phyloP scores from a whole-genome alignment of 2,113 vertebrate genomes.

The Acrocephalus arundinaceus region DNA sequence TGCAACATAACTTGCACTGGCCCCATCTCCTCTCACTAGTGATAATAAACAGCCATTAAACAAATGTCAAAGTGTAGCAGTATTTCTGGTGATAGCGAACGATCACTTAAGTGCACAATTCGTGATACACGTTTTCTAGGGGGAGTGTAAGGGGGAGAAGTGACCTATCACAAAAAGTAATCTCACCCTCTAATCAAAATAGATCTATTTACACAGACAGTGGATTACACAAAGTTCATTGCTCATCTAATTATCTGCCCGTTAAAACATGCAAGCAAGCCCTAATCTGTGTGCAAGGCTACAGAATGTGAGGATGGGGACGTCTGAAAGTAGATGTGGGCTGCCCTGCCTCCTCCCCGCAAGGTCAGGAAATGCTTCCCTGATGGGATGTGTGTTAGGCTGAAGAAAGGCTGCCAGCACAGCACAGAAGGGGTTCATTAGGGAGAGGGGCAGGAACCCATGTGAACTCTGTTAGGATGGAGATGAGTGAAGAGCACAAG shows the following conservation, averaged over 20 bases:
- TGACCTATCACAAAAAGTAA: not conserved
- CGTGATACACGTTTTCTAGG: not conserved
- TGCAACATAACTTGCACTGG: not conserved
- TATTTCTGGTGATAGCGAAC: not conserved
- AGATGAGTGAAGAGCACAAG: not conserved
- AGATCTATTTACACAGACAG: not conserved
- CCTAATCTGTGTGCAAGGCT: not conserved
- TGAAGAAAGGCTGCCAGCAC: not conserved
- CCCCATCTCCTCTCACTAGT: not conserved
- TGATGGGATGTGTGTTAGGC: not conserved
- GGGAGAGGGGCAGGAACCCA: not conserved
- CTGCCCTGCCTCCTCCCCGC: not conserved
- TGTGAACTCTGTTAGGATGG: not conserved
- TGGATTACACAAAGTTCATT: constrained; percentile 9
- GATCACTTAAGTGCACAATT: not conserved
- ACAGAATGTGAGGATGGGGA: not conserved
- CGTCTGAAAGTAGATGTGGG: not conserved
- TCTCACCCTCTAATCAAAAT: constrained; percentile 29
- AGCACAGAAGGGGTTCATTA: not conserved
- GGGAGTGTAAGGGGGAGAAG: not conserved
- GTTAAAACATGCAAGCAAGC: not conserved
- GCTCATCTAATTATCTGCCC: constrained; percentile 9
- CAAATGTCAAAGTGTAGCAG: not conserved
- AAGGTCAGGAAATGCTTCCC: not conserved
- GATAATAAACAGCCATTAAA: not conserved